Percentiles rank a stretch among this genome's conserved stretches.
Evolutionary conservation across 2,797 vertebrate species (phyloP).

Genomic region (Sebastes trivittatus): DNA sequence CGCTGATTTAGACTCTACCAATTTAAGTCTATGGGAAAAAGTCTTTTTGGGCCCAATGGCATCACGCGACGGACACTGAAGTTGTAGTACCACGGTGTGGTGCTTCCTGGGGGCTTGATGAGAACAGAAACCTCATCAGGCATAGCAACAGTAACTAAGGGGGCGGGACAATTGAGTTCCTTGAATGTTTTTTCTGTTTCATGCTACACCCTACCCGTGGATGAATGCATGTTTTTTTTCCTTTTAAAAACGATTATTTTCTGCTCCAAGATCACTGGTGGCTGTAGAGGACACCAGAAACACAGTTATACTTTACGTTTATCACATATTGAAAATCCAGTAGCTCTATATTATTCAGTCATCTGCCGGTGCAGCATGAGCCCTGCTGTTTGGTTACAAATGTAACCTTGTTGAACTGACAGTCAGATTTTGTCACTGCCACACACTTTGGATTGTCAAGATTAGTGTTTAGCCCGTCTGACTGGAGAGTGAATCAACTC

Average conservation of each 20-base stretch:
- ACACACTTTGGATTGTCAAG: slow-evolving; percentile 8
- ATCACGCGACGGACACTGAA: neutral
- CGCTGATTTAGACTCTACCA: neutral
- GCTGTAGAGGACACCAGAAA: neutral
- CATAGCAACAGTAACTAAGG: neutral
- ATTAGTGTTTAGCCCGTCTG: slow-evolving; percentile 42
- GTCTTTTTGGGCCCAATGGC: neutral
- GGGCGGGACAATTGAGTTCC: neutral
- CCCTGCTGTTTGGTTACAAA: neutral
- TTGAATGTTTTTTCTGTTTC: neutral
- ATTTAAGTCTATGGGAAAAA: neutral
- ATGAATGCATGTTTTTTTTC: neutral
- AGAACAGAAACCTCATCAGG: neutral
- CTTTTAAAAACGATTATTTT: neutral
- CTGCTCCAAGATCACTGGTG: neutral
- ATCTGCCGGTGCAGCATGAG: neutral
- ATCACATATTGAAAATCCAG: neutral
- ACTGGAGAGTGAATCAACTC: slow-evolving; percentile 40
- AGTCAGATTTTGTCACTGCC: neutral
- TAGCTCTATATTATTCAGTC: neutral
- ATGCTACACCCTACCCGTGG: neutral
- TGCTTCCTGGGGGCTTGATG: neutral
- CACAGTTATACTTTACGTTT: neutral
- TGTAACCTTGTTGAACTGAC: slow-evolving; percentile 2
- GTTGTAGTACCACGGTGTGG: neutral